phyloP scores from a whole-genome alignment of 2,113 vertebrate genomes.

The Passer domesticus region DNA sequence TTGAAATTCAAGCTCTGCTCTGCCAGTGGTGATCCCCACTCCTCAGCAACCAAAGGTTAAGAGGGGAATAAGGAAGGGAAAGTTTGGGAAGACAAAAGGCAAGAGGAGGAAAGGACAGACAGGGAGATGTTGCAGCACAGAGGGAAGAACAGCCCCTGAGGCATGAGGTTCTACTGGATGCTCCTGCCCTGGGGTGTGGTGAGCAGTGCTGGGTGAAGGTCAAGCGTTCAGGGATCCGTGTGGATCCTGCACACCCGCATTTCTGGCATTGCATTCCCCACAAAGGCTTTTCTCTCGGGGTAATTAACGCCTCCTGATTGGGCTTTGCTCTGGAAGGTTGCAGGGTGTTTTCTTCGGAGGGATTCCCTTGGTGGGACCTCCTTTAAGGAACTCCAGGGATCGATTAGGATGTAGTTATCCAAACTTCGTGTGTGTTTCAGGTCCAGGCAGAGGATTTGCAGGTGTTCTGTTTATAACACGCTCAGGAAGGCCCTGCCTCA shows the following conservation, averaged over 20 bases:
- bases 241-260: slow-evolving; percentile 26
- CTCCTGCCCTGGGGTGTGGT: not conserved
- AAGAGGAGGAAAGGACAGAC: not conserved
- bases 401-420: fast-evolving
- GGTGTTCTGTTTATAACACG: not conserved
- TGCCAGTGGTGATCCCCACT: not conserved
- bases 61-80: not conserved
- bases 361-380: not conserved
- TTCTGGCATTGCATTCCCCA: not conserved
- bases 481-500: not conserved
- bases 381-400: not conserved
- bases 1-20: not conserved
- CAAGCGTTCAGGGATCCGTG: not conserved
- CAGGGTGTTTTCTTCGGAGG: not conserved
- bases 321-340: not conserved
- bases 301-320: fast-evolving
- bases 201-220: not conserved
- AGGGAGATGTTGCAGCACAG: not conserved
- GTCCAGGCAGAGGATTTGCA: not conserved
- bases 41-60: not conserved
- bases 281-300: not conserved
- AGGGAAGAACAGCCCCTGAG: not conserved
- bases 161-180: slow-evolving; percentile 11
- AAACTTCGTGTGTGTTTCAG: not conserved
- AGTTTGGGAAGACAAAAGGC: not conserved